phyloP scores from a whole-genome alignment of 2,797 vertebrate genomes.

The Enteromius fasciolatus region DNA sequence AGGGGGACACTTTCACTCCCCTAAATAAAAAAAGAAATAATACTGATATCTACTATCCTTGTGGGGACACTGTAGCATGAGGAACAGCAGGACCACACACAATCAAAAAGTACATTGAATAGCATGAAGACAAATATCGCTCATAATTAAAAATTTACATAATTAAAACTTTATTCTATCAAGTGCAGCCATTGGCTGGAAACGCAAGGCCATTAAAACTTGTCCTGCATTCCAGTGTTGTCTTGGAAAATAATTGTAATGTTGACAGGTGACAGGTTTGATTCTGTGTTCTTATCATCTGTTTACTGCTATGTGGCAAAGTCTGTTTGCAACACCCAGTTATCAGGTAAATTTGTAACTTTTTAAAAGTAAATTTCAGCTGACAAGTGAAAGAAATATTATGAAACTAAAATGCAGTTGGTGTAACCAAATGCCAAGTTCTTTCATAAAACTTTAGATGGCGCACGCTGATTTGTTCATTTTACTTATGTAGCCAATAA shows the following conservation, averaged over 20 bases:
- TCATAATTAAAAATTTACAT: neutral
- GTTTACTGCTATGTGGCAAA: neutral
- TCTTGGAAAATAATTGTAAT: neutral
- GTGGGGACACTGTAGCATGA: neutral
- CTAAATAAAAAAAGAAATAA: no score
- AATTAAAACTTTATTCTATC: neutral
- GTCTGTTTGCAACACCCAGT: neutral
- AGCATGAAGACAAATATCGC: neutral
- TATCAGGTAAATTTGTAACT: no score
- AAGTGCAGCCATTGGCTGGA: neutral
- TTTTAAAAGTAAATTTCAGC: neutral
- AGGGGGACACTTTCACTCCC: neutral
- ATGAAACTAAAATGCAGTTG: neutral
- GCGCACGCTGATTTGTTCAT: neutral
- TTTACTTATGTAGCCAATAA: neutral
- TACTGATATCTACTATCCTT: neutral
- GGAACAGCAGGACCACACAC: neutral
- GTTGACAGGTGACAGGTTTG: neutral
- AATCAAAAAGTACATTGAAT: neutral
- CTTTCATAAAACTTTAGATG: no score
- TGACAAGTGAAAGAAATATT: neutral
- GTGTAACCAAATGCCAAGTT: neutral
- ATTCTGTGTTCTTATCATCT: neutral
- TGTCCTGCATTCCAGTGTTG: neutral
- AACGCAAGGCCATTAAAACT: neutral